Base-by-base conservation (phyloP, 35 echinoderm and acorn worm genomes). In the Apostichopus californicus region DNA sequence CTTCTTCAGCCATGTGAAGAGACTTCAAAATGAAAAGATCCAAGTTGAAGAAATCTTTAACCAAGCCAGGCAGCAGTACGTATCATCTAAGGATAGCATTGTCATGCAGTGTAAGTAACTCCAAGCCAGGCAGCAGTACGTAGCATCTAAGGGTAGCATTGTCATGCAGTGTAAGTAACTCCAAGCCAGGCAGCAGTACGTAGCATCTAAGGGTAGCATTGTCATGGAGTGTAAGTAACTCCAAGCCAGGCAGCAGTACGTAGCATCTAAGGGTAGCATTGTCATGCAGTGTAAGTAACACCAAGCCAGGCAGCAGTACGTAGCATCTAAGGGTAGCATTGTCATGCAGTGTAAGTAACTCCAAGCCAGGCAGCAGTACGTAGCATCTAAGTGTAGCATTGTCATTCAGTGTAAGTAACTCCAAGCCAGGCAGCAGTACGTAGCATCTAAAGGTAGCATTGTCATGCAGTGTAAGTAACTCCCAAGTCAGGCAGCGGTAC, bases 91-190 rank as follows among this genome's bases (percentile, higher is more conserved):
- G 20, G 55, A 57, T 25, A 61, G 90, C 56, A 92, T 92, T 59
- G 57, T 92, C 57, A 80, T 80, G 57, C 90, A 92, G 57, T 58
- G 90, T 92, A 80, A 92, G 90, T 92, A 92, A 46, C 34, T 46
- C 34, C 34, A 3, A 46, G 34, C 34, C 34, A 46, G 34, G 34
- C 34, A 46, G 34, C 34, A 46, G 34, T 46, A 46, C 3, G 34
- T 46, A 3, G 34, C 34, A 46, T 46, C 34, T 46, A 46, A 80
- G 20, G 55, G 57, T 25, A 61, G 90, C 56, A 92, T 92, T 59
- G 57, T 46, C 57, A 80, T 80, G 57, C 90, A 92, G 57, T 58
- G 90, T 92, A n/a, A n/a, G n/a, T n/a, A n/a, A n/a, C n/a, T n/a
- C n/a, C n/a, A n/a, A n/a, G n/a, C n/a, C n/a, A n/a, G n/a, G n/a